Base-by-base conservation (phyloP, 2,113 vertebrate genomes). In the Opisthocomus hoazin region DNA sequence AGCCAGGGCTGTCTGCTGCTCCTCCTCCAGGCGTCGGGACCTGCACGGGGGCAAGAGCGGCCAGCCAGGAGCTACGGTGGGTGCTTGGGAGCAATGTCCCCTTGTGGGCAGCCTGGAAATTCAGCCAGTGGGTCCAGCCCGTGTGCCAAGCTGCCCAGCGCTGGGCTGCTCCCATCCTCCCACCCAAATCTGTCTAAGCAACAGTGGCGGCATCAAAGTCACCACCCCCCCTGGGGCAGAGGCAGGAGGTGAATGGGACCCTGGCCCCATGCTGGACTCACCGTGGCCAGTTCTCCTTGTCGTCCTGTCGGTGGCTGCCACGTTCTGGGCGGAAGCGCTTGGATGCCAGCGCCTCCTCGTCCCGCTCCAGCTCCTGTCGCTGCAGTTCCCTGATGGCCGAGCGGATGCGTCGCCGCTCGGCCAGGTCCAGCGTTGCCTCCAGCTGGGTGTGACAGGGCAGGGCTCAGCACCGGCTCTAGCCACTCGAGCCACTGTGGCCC, bases 251-350 rank as follows among this genome's bases (percentile, higher is more conserved):
- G 23, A 41, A 21, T 0, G 0, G n/a, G 9, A 58, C 43, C 27
- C 39, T 4, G 3, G 22, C 29, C 73, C 17, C 21, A 27, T 6
- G 6, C 7, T 2, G 3, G 34, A 97, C 98, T 97, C 97, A 99
- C 99, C 97, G 98, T 48, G 98, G 98, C 97, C 98, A 99, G 91
- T 99, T 99, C 97, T 99, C 99, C 93, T 99, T 99, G 98, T 99
- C 91, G 37, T 99, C 99, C 69, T 97, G 98, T 26, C 98, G 98
- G 63, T 97, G 97, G 87, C 97, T 96, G 76, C 97, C 90, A 3
- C 97, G 98, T 51, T 99, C 99, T 0, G 98, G 97, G 37, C 99
- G 98, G 97, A 99, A 99, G 37, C 99, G 98, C 90, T 99, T 99
- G 81, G 99, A 99, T 15, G 99, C 99, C 97, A 99, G 94, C 0